A percentile compares a stretch with the other conserved stretches of the same genome.
Evolutionary conservation across 1,140 invertebrate species (phyloP).

Genomic region (Lethocerus indicus): DNA sequence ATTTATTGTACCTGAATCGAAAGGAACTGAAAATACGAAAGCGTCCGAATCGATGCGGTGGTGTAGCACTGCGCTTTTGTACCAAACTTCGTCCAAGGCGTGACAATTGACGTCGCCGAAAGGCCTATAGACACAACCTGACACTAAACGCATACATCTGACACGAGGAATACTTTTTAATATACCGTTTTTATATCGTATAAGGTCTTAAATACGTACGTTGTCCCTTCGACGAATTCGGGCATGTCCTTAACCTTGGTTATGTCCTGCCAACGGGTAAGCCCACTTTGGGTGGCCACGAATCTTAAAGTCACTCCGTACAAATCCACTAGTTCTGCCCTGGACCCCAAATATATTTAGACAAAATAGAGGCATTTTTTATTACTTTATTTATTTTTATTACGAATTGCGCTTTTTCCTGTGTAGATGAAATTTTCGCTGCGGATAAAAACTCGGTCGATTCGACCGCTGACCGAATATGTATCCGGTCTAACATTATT

Average conservation of each 20-base stretch:
- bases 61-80: conserved; percentile 75
- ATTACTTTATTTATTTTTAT: too few species aligned
- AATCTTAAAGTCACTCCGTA: conserved; percentile 56
- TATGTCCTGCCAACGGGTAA: conserved; percentile 75
- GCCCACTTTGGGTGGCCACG: conserved; percentile 72
- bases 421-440: too few species aligned
- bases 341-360: conserved; percentile 10
- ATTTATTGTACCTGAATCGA: conserved; percentile 32
- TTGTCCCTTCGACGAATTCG: conserved; percentile 26
- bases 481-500: too few species aligned
- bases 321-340: conserved; percentile 29
- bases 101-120: conserved; percentile 61
- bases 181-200: too few species aligned
- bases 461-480: too few species aligned
- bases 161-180: too few species aligned
- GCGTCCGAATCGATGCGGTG: conserved; percentile 54
- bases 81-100: conserved; percentile 84
- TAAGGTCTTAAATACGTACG: too few species aligned
- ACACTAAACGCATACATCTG: too few species aligned
- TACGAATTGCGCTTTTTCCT: too few species aligned
- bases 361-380: not conserved
- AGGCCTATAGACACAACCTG: too few species aligned
- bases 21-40: conserved; percentile 62
- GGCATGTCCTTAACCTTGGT: too few species aligned
- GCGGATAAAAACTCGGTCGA: too few species aligned